Conservation (phyloP, 2,888 invertebrate genomes). For the Beris chalybata region DNA sequence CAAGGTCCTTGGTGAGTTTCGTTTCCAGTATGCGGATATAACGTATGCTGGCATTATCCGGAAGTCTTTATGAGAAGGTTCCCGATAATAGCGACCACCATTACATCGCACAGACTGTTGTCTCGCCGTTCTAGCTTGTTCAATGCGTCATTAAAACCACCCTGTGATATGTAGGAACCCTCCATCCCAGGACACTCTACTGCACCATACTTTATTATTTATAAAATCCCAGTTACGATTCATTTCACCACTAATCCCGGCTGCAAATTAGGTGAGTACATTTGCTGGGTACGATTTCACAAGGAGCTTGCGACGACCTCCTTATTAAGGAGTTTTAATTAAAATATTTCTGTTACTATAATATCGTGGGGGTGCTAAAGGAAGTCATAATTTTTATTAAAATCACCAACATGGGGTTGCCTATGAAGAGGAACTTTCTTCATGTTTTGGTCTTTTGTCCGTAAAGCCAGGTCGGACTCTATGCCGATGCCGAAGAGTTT, state of each 20-base stretch:
- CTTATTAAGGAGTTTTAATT: conserved; percentile 7
- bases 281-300: no score
- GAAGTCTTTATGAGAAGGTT: conserved; percentile 1
- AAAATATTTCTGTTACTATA: conserved; percentile 4
- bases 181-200: neutral
- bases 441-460: no score
- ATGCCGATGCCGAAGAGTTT: no score
- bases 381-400: neutral
- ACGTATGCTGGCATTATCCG: neutral
- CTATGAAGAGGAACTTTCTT: no score
- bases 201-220: no score
- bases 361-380: neutral
- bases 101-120: no score
- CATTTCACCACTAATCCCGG: no score
- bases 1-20: conserved; percentile 2
- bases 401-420: neutral
- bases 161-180: neutral
- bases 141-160: neutral
- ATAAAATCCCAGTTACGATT: no score
- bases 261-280: no score
- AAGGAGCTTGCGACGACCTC: no score
- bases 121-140: neutral
- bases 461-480: no score
- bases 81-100: no score
- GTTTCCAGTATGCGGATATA: neutral